Conservation (phyloP, 2,797 vertebrate species). For the Spinibarbus caldwelli region DNA sequence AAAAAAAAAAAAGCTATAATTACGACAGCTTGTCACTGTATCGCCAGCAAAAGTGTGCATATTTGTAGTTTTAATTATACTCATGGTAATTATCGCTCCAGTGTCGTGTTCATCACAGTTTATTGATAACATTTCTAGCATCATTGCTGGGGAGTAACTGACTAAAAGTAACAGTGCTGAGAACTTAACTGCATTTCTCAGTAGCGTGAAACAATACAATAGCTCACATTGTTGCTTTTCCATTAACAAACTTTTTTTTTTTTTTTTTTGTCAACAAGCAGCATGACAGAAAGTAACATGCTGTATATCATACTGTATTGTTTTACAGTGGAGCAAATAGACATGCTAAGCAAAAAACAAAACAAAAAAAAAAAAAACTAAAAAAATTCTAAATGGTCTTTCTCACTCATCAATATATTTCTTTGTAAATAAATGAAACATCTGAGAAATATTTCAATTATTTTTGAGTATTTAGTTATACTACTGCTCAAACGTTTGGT, state of each 20-base stretch:
- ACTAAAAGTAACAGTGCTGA: background rate
- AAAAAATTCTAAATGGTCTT: too few species aligned
- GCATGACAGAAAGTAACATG: background rate
- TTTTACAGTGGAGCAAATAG: background rate
- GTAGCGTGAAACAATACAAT: background rate
- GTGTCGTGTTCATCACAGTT: slow-evolving; percentile 15
- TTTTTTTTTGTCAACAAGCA: background rate
- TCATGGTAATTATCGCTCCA: slow-evolving; percentile 21
- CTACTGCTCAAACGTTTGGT: too few species aligned
- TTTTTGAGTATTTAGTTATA: too few species aligned
- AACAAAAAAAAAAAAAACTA: too few species aligned
- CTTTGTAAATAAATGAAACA: too few species aligned
- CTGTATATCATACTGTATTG: background rate
- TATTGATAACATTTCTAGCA: background rate
- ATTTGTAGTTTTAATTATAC: slow-evolving; percentile 33
- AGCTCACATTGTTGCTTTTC: background rate
- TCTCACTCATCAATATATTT: too few species aligned
- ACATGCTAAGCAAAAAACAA: too few species aligned
- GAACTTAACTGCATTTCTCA: background rate
- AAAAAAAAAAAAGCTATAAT: slow-evolving; percentile 20
- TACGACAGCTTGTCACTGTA: slow-evolving; percentile 18
- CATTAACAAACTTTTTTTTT: background rate
- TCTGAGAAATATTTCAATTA: too few species aligned
- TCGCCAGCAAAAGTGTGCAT: slow-evolving; percentile 7
- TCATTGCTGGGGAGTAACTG: background rate